These are phyloP conservation scores for Ptychadena robeensis DNA, from an alignment of 2,797 vertebrate species.

Conservation along the genomic window DNA sequence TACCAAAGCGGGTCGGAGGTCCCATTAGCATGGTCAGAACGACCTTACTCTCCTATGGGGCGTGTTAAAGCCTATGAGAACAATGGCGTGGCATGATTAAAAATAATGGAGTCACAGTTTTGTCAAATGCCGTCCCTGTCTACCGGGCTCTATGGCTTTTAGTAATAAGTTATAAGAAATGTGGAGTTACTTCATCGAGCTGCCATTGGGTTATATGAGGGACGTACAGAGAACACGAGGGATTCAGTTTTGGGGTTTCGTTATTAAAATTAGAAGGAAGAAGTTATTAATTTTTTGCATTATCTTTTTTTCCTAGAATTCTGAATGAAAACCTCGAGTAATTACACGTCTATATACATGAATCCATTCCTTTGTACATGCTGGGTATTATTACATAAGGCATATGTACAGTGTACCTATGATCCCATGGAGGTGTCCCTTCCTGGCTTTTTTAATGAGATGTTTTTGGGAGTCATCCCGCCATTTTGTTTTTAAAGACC, in stretches of 20 bases:
- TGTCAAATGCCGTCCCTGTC: neutral
- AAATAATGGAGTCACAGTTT: slow-evolving; percentile 21
- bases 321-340: slow-evolving; percentile 76
- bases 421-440: slow-evolving; percentile 58
- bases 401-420: slow-evolving; percentile 83
- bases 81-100: neutral
- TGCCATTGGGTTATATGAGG: slow-evolving; percentile 69
- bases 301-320: slow-evolving; percentile 76
- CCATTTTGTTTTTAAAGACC: neutral
- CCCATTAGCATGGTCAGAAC: neutral
- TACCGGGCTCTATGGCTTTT: slow-evolving; percentile 46
- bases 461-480: slow-evolving; percentile 2
- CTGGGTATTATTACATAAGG: slow-evolving; percentile 84
- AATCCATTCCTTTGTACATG: slow-evolving; percentile 88
- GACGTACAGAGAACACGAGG: neutral
- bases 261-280: slow-evolving; percentile 15
- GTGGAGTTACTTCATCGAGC: slow-evolving; percentile 71
- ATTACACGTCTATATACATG: slow-evolving; percentile 84
- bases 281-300: slow-evolving; percentile 78
- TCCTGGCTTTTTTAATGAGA: slow-evolving; percentile 60
- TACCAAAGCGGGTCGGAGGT: neutral
- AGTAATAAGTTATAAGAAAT: slow-evolving; percentile 63
- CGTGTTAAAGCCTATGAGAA: too few relatives aligned
- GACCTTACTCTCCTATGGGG: too few relatives aligned
- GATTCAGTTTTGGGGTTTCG: neutral